Percentiles rank a stretch among this genome's conserved stretches.
These are phyloP conservation scores for Chironomus tepperi DNA, from an alignment of 1,140 invertebrate genomes.

Conservation along the genomic window DNA sequence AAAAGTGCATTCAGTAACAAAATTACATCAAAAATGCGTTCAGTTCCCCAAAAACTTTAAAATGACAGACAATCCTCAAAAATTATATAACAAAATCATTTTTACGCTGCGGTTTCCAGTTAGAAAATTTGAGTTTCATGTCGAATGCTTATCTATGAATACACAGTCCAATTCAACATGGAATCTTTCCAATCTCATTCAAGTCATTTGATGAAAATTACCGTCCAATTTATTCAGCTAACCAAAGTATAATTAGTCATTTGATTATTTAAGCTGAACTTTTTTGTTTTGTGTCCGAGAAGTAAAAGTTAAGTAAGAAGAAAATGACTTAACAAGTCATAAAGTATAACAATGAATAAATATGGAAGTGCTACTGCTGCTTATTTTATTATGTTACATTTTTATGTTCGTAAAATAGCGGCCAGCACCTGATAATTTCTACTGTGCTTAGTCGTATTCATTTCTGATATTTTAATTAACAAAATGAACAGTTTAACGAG, in stretches of 20 bases:
- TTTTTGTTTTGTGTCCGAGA: background rate
- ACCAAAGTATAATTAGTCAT: slow-evolving; percentile 14
- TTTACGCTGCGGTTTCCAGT: too few relatives aligned
- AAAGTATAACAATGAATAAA: background rate
- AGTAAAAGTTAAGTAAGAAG: background rate
- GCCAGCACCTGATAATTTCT: too few relatives aligned
- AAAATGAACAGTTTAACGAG: background rate
- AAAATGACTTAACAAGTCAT: slow-evolving; percentile 8
- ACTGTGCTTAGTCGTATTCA: too few relatives aligned
- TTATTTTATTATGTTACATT: too few relatives aligned
- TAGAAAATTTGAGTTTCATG: background rate
- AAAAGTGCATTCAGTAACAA: too few relatives aligned
- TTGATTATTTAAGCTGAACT: background rate
- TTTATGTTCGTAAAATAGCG: too few relatives aligned
- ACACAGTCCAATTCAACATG: background rate
- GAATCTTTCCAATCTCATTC: background rate
- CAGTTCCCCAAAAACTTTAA: too few relatives aligned
- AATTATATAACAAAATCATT: too few relatives aligned
- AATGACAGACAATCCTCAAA: too few relatives aligned
- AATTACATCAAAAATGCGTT: too few relatives aligned
- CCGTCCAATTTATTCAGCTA: background rate
- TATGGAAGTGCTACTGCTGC: slow-evolving; percentile 10
- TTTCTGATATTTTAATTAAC: slow-evolving; percentile 1
- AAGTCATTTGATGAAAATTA: background rate
- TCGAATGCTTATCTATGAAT: background rate